These are phyloP conservation scores for Salvator merianae DNA, from an alignment of 2,113 vertebrate species.

Conservation along the genomic window DNA sequence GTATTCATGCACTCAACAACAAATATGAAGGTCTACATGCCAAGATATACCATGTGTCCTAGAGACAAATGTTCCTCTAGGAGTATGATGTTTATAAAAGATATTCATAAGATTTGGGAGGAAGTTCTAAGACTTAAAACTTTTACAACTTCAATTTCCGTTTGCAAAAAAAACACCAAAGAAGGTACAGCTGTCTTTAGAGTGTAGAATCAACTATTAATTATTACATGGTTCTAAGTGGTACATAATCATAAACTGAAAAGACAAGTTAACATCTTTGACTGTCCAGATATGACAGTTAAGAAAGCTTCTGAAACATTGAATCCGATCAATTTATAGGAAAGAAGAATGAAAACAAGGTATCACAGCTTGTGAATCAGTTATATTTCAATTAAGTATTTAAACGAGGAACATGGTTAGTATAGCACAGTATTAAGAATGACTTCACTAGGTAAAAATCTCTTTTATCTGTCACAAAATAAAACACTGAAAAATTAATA, in stretches of 20 bases:
- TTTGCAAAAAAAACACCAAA: neutral
- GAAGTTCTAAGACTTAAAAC: neutral
- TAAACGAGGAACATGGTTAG: too few relatives aligned
- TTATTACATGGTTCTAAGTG: neutral
- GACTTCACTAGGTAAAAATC: neutral
- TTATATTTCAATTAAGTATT: neutral
- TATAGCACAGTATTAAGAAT: neutral
- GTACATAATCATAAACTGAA: neutral
- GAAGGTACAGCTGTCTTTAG: too few relatives aligned
- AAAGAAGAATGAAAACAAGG: neutral
- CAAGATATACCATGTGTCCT: too few relatives aligned
- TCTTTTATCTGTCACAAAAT: neutral
- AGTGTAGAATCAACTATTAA: neutral
- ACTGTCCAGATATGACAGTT: neutral
- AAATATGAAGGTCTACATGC: too few relatives aligned
- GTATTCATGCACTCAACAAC: neutral
- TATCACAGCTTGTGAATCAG: neutral
- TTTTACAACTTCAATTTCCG: too few relatives aligned
- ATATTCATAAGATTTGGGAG: neutral
- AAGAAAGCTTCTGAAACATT: neutral
- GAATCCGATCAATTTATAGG: neutral
- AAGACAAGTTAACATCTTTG: neutral
- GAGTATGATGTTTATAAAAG: neutral
- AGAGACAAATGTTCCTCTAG: neutral
- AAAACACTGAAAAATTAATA: neutral